Base-by-base conservation (phyloP, 2,113 vertebrate genomes). In the Heterochromis multidens region DNA sequence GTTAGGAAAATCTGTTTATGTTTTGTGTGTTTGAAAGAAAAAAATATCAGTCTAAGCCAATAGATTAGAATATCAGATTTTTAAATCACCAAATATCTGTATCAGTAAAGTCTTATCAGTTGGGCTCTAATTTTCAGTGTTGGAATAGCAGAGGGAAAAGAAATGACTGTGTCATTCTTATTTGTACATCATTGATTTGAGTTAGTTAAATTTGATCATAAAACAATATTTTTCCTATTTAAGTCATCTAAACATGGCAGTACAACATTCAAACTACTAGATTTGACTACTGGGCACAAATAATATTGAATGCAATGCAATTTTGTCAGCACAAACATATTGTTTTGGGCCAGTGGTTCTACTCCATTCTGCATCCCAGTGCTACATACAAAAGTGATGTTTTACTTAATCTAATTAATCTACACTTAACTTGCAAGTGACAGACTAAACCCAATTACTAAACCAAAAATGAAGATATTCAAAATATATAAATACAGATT, bases 81-180 rank as follows among this genome's bases (percentile, higher is more conserved):
- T 37, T 14, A 65, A 65, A 23, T 40, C 62, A 40, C 33, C 1
- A 65, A 40, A 21, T 40, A 16, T 43, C 1, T 0, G 35, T 43
- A 43, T 1, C 37, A 43, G 25, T 70, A 27, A 14, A n/a, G 63
- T 25, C 63, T 43, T 25, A 67, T 25, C 7, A 4, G 37, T 11
- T 14, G 8, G 43, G 37, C 37, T 70, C 63, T 67, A 5, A 8
- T 3, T 74, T 14, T 67, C 67, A 19, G 21, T 31, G 56, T 21
- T 72, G 46, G 12, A 5, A 58, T 6, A 17, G 6, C 4, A 7
- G 16, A 9, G 46, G 8, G n/a, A 62, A 49, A 54, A 7, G 77
- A 76, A 79, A 1, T 5, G 37, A 80, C 31, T 16, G 2, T 2
- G 1, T 2, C n/a, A 65, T 7, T 12, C 11, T 17, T 0, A 2